These are phyloP conservation scores for Syngnathus scovelli DNA, from an alignment of 2,113 vertebrate species.

Conservation along the genomic window DNA sequence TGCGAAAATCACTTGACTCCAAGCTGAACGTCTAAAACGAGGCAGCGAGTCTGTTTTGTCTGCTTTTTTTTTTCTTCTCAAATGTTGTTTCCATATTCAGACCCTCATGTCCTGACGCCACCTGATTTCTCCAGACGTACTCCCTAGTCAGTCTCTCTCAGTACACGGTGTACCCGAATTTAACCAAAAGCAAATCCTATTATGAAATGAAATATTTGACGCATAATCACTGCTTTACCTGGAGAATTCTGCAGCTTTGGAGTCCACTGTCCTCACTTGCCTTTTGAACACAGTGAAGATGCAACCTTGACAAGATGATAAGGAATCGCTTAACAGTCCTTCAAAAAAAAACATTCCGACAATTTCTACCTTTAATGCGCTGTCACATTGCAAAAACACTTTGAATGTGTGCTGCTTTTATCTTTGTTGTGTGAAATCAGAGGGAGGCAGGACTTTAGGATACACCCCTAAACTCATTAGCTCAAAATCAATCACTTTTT, in stretches of 20 bases:
- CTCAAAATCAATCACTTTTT: not conserved
- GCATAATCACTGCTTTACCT: not conserved
- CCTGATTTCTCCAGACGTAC: not conserved
- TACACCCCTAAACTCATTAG: not conserved
- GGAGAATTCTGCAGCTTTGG: conserved; percentile 11
- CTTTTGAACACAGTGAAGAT: conserved; percentile 21
- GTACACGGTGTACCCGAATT: conserved; percentile 1
- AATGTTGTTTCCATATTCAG: not conserved
- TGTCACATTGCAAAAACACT: not conserved
- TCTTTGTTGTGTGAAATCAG: not conserved
- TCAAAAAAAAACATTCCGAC: conserved; percentile 4
- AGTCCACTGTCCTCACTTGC: conserved; percentile 5
- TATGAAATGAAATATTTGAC: not conserved
- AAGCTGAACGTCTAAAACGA: conserved; percentile 8
- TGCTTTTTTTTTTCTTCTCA: not conserved
- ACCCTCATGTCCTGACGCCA: not conserved
- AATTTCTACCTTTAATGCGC: not conserved
- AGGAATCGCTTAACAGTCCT: not conserved
- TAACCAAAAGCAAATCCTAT: not conserved
- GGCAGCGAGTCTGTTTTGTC: conserved; percentile 8
- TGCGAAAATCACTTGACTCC: not conserved
- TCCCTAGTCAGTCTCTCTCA: not conserved
- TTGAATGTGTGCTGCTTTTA: not conserved
- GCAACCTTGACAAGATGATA: conserved; percentile 37
- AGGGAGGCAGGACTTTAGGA: not conserved